Evolutionary conservation across 1,140 invertebrate species (phyloP).

Genomic region (Eurytemora carolleeae): DNA sequence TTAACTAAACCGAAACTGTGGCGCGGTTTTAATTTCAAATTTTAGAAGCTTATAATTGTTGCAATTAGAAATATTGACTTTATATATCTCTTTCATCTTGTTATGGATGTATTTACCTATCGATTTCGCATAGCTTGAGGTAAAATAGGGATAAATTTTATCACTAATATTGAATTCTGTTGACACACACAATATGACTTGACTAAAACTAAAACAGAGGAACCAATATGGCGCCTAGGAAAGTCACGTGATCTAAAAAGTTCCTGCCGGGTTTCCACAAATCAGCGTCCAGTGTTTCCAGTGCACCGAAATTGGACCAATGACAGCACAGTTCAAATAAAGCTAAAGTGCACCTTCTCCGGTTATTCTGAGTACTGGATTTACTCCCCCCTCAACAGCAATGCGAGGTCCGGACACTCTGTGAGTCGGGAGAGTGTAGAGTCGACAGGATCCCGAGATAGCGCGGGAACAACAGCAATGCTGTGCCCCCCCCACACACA

Average conservation of each 20-base stretch:
- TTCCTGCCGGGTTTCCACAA: not conserved
- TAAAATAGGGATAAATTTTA: not conserved
- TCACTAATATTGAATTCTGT: not conserved
- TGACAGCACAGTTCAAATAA: not conserved
- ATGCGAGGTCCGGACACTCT: too few species aligned
- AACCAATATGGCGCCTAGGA: not conserved
- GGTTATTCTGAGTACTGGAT: not conserved
- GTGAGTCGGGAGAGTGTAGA: too few species aligned
- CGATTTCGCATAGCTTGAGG: not conserved
- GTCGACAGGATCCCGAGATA: too few species aligned
- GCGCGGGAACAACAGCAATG: too few species aligned
- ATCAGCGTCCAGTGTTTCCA: not conserved
- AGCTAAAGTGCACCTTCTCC: not conserved
- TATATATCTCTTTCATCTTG: too few species aligned
- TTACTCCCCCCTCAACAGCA: not conserved
- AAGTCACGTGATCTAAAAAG: not conserved
- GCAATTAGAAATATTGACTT: not conserved
- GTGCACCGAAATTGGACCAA: not conserved
- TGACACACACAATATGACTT: not conserved
- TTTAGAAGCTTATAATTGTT: not conserved
- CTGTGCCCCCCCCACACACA: too few species aligned
- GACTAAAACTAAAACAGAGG: too few species aligned
- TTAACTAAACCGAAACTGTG: too few species aligned
- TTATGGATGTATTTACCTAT: not conserved
- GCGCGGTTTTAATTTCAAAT: too few species aligned